Evolutionary conservation across 2,113 vertebrate species (phyloP).

Genomic region (Pteruthius melanotis): DNA sequence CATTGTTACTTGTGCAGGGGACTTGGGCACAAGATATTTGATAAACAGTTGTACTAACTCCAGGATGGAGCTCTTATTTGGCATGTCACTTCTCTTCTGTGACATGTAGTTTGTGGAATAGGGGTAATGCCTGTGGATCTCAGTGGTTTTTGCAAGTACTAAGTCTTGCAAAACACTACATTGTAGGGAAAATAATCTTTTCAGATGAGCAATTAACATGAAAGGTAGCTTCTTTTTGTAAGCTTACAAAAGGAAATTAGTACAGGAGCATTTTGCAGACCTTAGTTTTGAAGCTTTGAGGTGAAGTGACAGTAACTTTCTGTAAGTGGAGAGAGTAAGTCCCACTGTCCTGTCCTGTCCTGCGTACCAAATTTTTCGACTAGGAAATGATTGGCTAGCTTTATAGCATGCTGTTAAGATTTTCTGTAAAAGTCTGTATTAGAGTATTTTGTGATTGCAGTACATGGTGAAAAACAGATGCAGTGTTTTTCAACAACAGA

Average conservation of each 20-base stretch:
- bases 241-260: not conserved
- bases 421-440: not conserved
- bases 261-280: not conserved
- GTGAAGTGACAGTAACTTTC: not conserved
- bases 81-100: not conserved
- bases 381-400: not conserved
- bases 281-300: not conserved
- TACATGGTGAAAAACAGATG: not conserved
- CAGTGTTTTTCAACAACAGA: not conserved
- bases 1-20: not conserved
- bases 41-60: not conserved
- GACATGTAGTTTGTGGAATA: not conserved
- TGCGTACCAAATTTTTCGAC: not conserved
- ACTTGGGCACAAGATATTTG: not conserved
- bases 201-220: not conserved
- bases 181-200: not conserved
- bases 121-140: not conserved
- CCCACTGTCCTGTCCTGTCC: not conserved
- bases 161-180: not conserved
- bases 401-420: not conserved
- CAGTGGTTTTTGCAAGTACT: not conserved
- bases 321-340: not conserved
- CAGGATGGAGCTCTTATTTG: not conserved
- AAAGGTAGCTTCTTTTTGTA: not conserved
- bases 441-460: not conserved